Percentiles rank a stretch among this genome's conserved stretches.
Conservation (phyloP, 2,888 invertebrate species). For the Bellardia bayeri region DNA sequence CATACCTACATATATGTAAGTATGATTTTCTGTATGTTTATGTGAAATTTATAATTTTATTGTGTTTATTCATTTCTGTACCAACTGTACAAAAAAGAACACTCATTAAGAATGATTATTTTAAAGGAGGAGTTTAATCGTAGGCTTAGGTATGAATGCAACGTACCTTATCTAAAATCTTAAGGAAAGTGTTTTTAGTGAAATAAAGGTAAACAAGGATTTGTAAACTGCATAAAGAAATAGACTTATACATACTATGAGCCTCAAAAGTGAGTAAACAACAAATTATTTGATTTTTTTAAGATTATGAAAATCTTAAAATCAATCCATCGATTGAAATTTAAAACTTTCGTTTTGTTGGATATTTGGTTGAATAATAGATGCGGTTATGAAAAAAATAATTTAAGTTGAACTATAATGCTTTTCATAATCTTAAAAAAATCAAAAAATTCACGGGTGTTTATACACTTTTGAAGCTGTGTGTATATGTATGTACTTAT, state of each 20-base stretch:
- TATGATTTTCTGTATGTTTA: slow-evolving; percentile 8
- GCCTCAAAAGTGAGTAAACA: no score
- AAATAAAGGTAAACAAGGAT: not conserved
- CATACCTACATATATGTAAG: not conserved
- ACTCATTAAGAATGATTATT: slow-evolving; percentile 36
- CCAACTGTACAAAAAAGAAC: not conserved
- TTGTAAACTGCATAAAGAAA: slow-evolving; percentile 13
- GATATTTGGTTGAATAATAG: no score
- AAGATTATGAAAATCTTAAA: no score
- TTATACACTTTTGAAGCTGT: no score
- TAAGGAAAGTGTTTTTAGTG: slow-evolving; percentile 63
- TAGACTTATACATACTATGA: not conserved
- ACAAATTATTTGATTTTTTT: no score
- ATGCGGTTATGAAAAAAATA: no score
- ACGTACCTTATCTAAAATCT: slow-evolving; percentile 64
- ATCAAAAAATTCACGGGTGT: no score
- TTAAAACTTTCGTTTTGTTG: no score
- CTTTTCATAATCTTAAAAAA: no score
- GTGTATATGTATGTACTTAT: no score
- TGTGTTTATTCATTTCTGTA: slow-evolving; percentile 60
- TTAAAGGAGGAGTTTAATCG: not conserved
- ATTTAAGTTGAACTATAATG: no score
- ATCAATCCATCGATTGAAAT: no score
- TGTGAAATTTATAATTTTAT: slow-evolving; percentile 61
- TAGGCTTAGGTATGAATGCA: not conserved